These are phyloP conservation scores for Centropyge bicolor DNA, from an alignment of 2,797 vertebrate species.

Conservation along the genomic window DNA sequence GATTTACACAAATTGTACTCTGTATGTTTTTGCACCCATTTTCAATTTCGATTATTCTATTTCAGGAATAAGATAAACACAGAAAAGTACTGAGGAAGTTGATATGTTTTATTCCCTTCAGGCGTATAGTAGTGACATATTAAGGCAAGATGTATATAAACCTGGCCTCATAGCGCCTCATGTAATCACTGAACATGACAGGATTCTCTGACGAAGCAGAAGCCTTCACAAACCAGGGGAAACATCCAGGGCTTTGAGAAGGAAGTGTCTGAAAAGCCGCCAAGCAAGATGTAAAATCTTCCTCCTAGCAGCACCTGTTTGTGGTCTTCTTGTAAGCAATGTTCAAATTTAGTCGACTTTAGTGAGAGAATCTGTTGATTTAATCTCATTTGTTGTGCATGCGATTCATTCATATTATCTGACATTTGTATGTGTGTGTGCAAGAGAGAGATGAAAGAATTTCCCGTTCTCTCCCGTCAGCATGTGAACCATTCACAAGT, in stretches of 20 bases:
- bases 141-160: background rate
- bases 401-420: background rate
- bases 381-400: background rate
- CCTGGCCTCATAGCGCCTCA: background rate
- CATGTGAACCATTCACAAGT: constrained; percentile 20
- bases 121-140: background rate
- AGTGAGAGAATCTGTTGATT: background rate
- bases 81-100: background rate
- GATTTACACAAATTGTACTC: background rate
- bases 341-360: background rate
- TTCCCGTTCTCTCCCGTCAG: constrained; percentile 13
- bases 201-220: background rate
- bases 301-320: background rate
- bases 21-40: background rate
- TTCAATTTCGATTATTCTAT: background rate
- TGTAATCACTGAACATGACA: too few species aligned
- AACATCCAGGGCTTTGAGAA: background rate
- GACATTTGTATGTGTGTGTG: background rate
- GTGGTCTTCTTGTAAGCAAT: background rate
- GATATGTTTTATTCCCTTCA: background rate
- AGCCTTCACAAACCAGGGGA: background rate
- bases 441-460: constrained; percentile 4
- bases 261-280: background rate
- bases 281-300: background rate
- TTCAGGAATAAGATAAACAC: background rate